Base-by-base conservation (phyloP, 1,140 invertebrate species). In the Schlechtendalia chinensis region DNA sequence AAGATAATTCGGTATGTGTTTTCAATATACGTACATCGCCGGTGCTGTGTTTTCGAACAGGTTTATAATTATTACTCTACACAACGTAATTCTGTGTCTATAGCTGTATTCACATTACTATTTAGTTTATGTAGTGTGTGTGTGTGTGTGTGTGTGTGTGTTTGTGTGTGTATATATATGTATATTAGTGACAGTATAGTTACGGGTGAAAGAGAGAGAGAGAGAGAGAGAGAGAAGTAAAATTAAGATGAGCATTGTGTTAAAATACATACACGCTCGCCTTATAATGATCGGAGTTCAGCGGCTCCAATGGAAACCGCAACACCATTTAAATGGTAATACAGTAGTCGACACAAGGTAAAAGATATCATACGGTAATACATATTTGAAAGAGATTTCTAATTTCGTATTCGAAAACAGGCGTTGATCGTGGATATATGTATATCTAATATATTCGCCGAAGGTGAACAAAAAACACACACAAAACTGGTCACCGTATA, bases 191-290 rank as follows among this genome's bases (percentile, higher is more conserved):
- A 71, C 39, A 39, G n/a, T n/a, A 32, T 39, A 24, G 65, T 69
- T 45, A 65, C 32, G 8, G 32, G 65, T 69, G 22, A 39, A 69
- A 69, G 39, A 69, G 65, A n/a, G 54, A 58, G 54, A 58, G 54
- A 4, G 54, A 58, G n/a, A 58, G n/a, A 58, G n/a, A 58, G n/a
- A 22, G n/a, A 58, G 12, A 54, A 45, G 56, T 56, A 74, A 58
- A 75, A 75, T 75, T 58, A 75, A 75, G 72, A 75, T 54, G 58
- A 59, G 54, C 72, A 75, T 75, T 75, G 72, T 75, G 72, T 75
- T 58, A 74, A 74, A 74, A 74, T 29, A 53, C 53, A 74, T 8
- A 39, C n/a, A 69, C 65, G 47, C 65, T 47, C 19, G 17, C n/a
- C n/a, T 69, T 69, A 69, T 69, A 69, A 69, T 50, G 39, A 69